Percentiles rank a stretch among this genome's conserved stretches.
phyloP scores from a whole-genome alignment of 2,113 vertebrate species.

The Micronycteris hirsuta region DNA sequence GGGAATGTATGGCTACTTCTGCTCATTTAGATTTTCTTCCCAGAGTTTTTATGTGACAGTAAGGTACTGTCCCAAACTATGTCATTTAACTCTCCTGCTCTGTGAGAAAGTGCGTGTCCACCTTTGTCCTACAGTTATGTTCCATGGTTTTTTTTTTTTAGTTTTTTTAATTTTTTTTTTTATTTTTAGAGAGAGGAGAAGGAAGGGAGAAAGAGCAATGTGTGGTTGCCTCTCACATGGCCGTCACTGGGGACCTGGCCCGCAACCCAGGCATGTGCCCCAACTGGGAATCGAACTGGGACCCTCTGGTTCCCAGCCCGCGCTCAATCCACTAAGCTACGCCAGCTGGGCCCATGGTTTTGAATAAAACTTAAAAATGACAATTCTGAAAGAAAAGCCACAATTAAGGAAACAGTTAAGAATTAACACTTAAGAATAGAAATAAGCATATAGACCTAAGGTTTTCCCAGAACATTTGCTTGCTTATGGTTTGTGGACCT shows the following conservation, averaged over 20 bases:
- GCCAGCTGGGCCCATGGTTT: too few species aligned
- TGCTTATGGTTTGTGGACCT: neutral
- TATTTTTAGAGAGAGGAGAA: too few species aligned
- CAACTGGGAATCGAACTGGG: too few species aligned
- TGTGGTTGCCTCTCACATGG: too few species aligned
- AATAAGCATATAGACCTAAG: neutral
- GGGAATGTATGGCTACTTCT: neutral
- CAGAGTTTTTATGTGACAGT: neutral
- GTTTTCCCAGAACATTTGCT: neutral
- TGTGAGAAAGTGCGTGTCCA: neutral
- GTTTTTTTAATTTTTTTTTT: too few species aligned
- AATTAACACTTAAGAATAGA: neutral
- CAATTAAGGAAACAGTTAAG: neutral
- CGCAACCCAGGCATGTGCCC: too few species aligned
- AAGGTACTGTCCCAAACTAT: neutral
- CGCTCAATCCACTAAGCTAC: too few species aligned
- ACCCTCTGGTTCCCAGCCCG: too few species aligned
- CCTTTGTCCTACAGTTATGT: neutral
- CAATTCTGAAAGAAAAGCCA: neutral
- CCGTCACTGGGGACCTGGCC: too few species aligned
- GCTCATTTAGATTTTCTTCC: neutral
- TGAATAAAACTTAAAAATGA: slow-evolving; percentile 20
- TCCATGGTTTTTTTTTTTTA: too few species aligned
- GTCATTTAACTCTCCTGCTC: neutral
- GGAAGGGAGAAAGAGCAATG: too few species aligned